phyloP scores from a whole-genome alignment of 1,140 invertebrate species.

The Maniola jurtina region DNA sequence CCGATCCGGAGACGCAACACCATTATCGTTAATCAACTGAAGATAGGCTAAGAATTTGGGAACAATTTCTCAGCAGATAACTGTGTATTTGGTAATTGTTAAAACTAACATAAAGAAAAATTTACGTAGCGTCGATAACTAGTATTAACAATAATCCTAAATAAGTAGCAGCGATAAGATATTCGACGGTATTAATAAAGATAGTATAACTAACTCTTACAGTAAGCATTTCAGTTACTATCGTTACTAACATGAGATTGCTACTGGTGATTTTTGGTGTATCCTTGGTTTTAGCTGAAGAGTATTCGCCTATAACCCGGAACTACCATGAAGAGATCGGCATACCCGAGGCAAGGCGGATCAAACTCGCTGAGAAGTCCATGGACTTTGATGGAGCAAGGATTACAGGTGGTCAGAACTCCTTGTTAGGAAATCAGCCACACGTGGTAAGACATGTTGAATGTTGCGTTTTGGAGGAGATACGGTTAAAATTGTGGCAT shows the following conservation, averaged over 20 bases:
- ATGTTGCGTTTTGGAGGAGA: no score
- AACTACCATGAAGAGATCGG: slow-evolving; percentile 24
- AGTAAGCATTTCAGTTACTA: not conserved
- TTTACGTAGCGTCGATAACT: not conserved
- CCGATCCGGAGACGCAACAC: no score
- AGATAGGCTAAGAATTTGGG: no score
- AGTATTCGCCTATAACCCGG: slow-evolving; percentile 14
- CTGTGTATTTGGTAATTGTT: not conserved
- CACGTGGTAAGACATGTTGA: slow-evolving; percentile 9
- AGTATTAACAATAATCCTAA: not conserved
- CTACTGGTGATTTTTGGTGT: slow-evolving; percentile 10
- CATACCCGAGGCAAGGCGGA: slow-evolving; percentile 13
- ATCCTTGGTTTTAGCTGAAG: slow-evolving; percentile 7
- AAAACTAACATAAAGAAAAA: no score
- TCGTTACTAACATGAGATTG: slow-evolving; percentile 14
- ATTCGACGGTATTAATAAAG: not conserved
- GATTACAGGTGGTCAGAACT: slow-evolving; percentile 13
- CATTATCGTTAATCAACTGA: no score
- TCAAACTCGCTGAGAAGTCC: slow-evolving; percentile 17
- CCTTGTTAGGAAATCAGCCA: slow-evolving; percentile 4
- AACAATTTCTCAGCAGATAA: no score
- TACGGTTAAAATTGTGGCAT: no score
- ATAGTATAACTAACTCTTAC: not conserved
- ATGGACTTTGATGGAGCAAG: slow-evolving; percentile 23
- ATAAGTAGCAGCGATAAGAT: not conserved